phyloP scores from a whole-genome alignment of 1,140 invertebrate species.

The Zelostemma sp. region DNA sequence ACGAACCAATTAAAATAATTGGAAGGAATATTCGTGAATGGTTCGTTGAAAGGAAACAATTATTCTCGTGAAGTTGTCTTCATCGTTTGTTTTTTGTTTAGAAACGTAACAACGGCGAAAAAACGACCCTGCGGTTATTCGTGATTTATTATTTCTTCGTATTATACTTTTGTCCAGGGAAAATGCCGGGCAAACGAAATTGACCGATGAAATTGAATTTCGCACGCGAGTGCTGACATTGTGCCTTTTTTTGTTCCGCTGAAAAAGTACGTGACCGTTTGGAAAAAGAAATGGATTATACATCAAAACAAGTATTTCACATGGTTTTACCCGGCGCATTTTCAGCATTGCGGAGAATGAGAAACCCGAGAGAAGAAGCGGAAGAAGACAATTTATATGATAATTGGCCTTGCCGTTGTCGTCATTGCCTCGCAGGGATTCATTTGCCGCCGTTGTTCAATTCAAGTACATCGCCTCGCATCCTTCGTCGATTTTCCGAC shows the following conservation, averaged over 20 bases:
- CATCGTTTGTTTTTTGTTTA: no score
- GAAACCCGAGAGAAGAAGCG: slow-evolving; percentile 29
- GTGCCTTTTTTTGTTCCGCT: slow-evolving; percentile 31
- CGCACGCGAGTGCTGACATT: slow-evolving; percentile 20
- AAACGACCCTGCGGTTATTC: neutral
- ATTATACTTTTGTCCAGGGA: slow-evolving; percentile 1
- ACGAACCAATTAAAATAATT: no score
- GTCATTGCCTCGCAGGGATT: slow-evolving; percentile 44
- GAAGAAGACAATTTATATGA: slow-evolving; percentile 57
- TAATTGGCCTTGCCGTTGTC: slow-evolving; percentile 53
- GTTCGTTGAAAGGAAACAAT: no score
- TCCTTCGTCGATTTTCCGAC: slow-evolving; percentile 7
- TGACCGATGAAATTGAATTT: slow-evolving; percentile 40
- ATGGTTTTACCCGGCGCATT: slow-evolving; percentile 34
- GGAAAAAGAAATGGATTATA: slow-evolving; percentile 46
- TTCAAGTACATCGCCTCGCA: slow-evolving; percentile 34
- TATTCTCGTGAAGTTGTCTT: no score
- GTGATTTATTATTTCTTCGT: neutral
- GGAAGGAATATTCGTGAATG: no score
- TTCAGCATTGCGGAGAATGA: slow-evolving; percentile 43
- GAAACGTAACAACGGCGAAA: no score
- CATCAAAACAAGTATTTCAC: slow-evolving; percentile 47
- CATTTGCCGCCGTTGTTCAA: slow-evolving; percentile 37
- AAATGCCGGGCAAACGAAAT: slow-evolving; percentile 26
- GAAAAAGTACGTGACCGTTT: slow-evolving; percentile 41